Evolutionary conservation across 92 coral and sea anemone species (phyloP).

Genomic region (Umimayanthus kanabou): DNA sequence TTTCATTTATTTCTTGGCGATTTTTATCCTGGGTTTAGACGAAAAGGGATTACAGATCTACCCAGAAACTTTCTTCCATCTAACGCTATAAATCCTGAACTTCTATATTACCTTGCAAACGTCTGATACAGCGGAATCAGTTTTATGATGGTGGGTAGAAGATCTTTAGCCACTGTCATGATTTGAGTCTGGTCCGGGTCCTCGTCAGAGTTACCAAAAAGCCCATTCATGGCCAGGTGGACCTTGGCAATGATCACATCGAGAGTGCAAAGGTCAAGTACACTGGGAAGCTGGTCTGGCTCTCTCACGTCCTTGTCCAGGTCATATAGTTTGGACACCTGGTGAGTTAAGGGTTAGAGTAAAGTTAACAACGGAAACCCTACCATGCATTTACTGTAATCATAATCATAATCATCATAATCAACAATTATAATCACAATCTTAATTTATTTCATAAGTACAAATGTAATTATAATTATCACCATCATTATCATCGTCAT

Average conservation of each 20-base stretch:
- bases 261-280: constrained; percentile 71
- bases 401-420: too few relatives aligned
- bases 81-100: neutral
- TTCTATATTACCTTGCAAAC: constrained; percentile 74
- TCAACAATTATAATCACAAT: too few relatives aligned
- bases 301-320: constrained; percentile 46
- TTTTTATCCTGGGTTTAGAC: neutral
- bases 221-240: constrained; percentile 63
- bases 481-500: too few relatives aligned
- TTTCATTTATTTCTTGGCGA: too few relatives aligned
- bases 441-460: too few relatives aligned
- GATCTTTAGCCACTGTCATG: constrained; percentile 72
- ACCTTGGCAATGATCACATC: constrained; percentile 83
- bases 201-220: constrained; percentile 82
- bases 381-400: too few relatives aligned
- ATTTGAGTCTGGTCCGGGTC: constrained; percentile 76
- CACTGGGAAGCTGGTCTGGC: constrained; percentile 78
- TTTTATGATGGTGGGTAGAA: constrained; percentile 68
- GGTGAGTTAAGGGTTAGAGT: neutral
- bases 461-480: too few relatives aligned
- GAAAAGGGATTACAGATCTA: neutral
- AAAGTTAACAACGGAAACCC: too few relatives aligned
- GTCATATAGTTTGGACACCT: constrained; percentile 60
- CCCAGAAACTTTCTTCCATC: neutral
- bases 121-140: constrained; percentile 83